Percentiles rank a stretch among this genome's conserved stretches.
These are phyloP conservation scores for Barnardius zonarius DNA, from an alignment of 2,113 vertebrate species.

Conservation along the genomic window DNA sequence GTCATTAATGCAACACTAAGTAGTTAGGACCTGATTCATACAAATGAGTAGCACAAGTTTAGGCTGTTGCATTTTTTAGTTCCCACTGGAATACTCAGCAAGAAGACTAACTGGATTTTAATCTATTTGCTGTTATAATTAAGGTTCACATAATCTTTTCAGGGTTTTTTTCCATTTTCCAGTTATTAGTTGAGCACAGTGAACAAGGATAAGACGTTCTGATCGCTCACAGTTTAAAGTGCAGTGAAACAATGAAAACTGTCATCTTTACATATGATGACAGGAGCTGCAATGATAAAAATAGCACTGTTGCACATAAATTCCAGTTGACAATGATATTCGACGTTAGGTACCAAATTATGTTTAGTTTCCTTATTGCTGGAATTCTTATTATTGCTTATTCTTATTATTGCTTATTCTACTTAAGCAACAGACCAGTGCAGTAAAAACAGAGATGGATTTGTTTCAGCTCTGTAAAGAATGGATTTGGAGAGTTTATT, in stretches of 20 bases:
- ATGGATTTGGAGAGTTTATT: background rate
- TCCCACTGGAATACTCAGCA: background rate
- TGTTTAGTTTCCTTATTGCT: background rate
- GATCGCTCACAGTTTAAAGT: background rate
- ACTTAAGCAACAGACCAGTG: background rate
- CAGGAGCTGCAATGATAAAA: background rate
- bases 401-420: background rate
- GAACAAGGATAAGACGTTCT: background rate
- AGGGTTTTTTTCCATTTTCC: background rate
- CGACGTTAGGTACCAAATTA: background rate
- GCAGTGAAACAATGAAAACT: background rate
- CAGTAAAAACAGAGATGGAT: background rate
- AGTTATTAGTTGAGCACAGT: fast-evolving
- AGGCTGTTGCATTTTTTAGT: background rate
- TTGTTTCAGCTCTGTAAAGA: background rate
- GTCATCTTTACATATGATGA: background rate
- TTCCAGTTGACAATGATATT: background rate
- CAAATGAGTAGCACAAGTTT: background rate
- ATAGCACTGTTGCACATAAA: background rate
- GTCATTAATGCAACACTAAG: background rate
- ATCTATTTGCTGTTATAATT: constrained; percentile 38
- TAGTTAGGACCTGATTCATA: constrained; percentile 40
- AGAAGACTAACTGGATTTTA: constrained; percentile 10
- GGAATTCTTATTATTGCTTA: too few relatives aligned
- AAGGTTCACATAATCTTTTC: background rate